Evolutionary conservation across 1,140 invertebrate species (phyloP).

Genomic region (Drosophila erecta): DNA sequence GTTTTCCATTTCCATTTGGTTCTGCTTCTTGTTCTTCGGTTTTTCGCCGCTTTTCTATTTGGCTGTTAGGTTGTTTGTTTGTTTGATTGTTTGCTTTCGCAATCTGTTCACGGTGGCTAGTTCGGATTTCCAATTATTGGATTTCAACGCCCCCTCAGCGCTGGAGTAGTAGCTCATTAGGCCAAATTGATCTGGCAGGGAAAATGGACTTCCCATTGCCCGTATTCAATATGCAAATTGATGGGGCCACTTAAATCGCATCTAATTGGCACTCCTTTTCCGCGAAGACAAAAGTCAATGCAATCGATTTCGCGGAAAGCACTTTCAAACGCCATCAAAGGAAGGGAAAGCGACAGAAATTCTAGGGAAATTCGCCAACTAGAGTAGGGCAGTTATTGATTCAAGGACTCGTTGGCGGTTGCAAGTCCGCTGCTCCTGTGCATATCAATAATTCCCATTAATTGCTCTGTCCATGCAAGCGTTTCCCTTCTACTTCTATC

Average conservation of each 20-base stretch:
- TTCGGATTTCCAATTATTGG: conserved; percentile 64
- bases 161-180: conserved; percentile 48
- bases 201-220: conserved; percentile 15
- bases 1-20: conserved; percentile 26
- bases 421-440: conserved; percentile 1
- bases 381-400: conserved; percentile 45
- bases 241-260: conserved; percentile 8
- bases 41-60: conserved; percentile 15
- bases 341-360: conserved; percentile 27
- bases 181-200: conserved; percentile 34
- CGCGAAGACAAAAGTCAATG: conserved; percentile 21
- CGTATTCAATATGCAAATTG: conserved; percentile 50
- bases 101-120: conserved; percentile 57
- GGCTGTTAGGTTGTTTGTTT: conserved; percentile 7
- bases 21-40: conserved; percentile 12
- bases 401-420: conserved; percentile 20
- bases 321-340: conserved; percentile 44
- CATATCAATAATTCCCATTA: conserved; percentile 53
- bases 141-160: conserved; percentile 42
- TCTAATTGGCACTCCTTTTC: conserved; percentile 52
- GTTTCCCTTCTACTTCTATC: background rate
- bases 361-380: conserved; percentile 37
- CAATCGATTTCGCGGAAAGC: conserved; percentile 62
- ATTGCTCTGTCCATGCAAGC: conserved; percentile 35
- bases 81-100: conserved; percentile 36